Evolutionary conservation across 1,140 invertebrate species (phyloP).

Genomic region (Lepidurus couesii): DNA sequence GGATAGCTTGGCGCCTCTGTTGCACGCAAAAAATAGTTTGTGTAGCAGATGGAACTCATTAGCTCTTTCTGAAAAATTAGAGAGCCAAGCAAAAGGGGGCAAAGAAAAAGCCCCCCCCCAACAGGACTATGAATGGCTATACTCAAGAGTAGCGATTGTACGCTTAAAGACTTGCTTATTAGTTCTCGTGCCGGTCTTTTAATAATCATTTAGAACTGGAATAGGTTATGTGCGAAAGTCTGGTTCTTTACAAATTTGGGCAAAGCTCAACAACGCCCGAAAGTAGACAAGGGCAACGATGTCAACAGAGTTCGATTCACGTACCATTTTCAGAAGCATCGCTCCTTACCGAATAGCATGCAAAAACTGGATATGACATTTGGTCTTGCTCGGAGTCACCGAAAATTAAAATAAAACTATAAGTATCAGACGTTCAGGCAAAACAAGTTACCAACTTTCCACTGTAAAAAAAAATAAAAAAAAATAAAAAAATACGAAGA

Average conservation of each 20-base stretch:
- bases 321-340: background rate
- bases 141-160: background rate
- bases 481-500: background rate
- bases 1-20: background rate
- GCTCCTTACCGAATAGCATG: background rate
- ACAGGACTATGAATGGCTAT: background rate
- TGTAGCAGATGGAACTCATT: conserved; percentile 15
- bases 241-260: background rate
- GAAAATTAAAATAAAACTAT: background rate
- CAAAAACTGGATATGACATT: background rate
- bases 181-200: conserved; percentile 8
- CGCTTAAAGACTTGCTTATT: background rate
- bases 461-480: background rate
- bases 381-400: background rate
- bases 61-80: conserved; percentile 17
- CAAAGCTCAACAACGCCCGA: background rate
- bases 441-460: background rate
- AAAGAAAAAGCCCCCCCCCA: background rate
- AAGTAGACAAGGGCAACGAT: background rate
- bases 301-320: background rate
- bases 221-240: background rate
- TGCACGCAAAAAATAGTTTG: conserved; percentile 8
- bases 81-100: background rate
- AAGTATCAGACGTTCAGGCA: background rate
- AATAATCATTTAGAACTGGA: background rate